These are phyloP conservation scores for Holotrichia oblita DNA, from an alignment of 1,140 invertebrate genomes.

Conservation along the genomic window DNA sequence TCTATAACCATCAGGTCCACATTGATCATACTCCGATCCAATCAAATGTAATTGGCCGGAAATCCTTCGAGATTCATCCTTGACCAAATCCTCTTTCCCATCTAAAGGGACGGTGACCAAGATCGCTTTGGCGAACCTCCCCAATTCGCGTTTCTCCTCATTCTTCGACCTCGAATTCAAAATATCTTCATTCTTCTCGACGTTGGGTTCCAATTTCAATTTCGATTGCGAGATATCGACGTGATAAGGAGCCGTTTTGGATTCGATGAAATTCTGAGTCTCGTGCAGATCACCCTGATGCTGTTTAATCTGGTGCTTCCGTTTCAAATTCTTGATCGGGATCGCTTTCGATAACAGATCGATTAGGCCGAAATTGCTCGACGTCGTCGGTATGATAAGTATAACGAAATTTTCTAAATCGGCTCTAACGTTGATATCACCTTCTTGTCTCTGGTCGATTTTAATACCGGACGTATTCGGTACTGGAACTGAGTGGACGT, in stretches of 20 bases:
- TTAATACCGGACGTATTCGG: constrained; percentile 48
- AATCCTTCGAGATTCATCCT: background rate
- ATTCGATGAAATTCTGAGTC: constrained; percentile 58
- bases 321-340: constrained; percentile 34
- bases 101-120: constrained; percentile 54
- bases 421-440: constrained; percentile 69
- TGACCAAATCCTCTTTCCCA: constrained; percentile 41
- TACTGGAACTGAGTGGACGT: constrained; percentile 12
- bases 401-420: constrained; percentile 73
- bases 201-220: background rate
- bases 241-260: constrained; percentile 60
- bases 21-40: constrained; percentile 67
- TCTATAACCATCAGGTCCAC: constrained; percentile 67
- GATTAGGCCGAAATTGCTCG: constrained; percentile 50
- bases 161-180: constrained; percentile 42
- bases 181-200: constrained; percentile 36
- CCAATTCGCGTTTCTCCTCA: constrained; percentile 19
- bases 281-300: constrained; percentile 43
- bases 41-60: constrained; percentile 62
- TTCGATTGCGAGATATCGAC: constrained; percentile 52
- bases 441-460: constrained; percentile 70
- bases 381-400: constrained; percentile 65
- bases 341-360: constrained; percentile 61
- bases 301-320: constrained; percentile 32
- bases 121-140: constrained; percentile 48